Evolutionary conservation across 2,113 vertebrate species (phyloP).

Genomic region (Kryptolebias marmoratus): DNA sequence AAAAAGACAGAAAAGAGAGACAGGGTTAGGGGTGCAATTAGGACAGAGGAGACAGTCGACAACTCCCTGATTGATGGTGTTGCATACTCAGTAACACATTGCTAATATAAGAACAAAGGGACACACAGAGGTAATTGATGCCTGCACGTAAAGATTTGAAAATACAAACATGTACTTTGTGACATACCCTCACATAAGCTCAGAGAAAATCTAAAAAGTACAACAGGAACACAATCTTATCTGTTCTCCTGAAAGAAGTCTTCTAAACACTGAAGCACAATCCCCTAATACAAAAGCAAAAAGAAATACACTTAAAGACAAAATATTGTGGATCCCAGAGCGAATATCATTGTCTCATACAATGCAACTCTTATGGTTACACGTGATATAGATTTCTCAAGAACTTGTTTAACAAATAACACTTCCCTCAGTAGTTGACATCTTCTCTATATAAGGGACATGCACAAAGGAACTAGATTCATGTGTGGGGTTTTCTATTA

Average conservation of each 20-base stretch:
- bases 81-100: constrained; percentile 53
- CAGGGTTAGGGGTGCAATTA: constrained; percentile 69
- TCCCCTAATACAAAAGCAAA: constrained; percentile 21
- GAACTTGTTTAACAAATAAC: constrained; percentile 20
- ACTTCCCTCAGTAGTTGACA: constrained; percentile 21
- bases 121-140: not conserved
- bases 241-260: constrained; percentile 22
- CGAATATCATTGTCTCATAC: constrained; percentile 32
- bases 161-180: constrained; percentile 5
- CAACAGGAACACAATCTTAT: constrained; percentile 31
- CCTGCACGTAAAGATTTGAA: constrained; percentile 41
- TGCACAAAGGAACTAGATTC: constrained; percentile 1
- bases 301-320: constrained; percentile 19
- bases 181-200: not conserved
- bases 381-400: constrained; percentile 31
- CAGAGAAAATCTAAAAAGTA: constrained; percentile 16
- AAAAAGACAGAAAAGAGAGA: constrained; percentile 49
- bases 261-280: constrained; percentile 19
- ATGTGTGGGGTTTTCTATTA: constrained; percentile 1
- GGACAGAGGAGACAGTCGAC: constrained; percentile 54
- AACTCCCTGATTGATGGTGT: constrained; percentile 56
- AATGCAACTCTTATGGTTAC: constrained; percentile 30
- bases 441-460: constrained; percentile 15
- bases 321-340: constrained; percentile 27
- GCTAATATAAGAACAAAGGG: constrained; percentile 29